These are phyloP conservation scores for Synergus laeviventris DNA, from an alignment of 2,888 invertebrate species.

Conservation along the genomic window DNA sequence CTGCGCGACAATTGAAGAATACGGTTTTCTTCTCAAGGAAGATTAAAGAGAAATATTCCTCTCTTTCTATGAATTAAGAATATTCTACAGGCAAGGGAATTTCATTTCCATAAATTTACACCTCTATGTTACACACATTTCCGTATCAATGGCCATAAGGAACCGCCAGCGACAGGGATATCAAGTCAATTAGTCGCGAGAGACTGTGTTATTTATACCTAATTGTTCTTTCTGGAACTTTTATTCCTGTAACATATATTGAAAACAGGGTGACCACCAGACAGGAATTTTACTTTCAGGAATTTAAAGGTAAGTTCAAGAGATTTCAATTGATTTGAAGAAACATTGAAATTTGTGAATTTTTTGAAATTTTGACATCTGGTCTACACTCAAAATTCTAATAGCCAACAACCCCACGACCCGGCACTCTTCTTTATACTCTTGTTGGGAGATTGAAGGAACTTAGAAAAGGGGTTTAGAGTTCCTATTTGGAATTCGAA, in stretches of 20 bases:
- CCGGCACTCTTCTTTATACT: too few relatives aligned
- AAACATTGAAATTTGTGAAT: too few relatives aligned
- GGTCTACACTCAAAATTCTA: too few relatives aligned
- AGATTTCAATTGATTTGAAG: too few relatives aligned
- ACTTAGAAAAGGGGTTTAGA: background rate
- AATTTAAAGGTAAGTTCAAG: too few relatives aligned
- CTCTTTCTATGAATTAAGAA: constrained; percentile 12
- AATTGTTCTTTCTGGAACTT: background rate
- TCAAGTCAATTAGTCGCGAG: constrained; percentile 35
- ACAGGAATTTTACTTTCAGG: too few relatives aligned
- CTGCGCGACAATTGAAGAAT: background rate
- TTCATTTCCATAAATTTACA: constrained; percentile 70
- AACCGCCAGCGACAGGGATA: constrained; percentile 48
- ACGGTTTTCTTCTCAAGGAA: background rate
- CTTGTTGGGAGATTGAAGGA: background rate
- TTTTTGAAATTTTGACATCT: too few relatives aligned
- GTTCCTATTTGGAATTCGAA: constrained; percentile 31
- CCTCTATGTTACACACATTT: constrained; percentile 65
- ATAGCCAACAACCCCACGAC: too few relatives aligned
- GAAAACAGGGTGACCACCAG: too few relatives aligned
- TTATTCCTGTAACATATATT: background rate
- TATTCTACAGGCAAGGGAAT: constrained; percentile 37
- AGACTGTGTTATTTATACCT: background rate
- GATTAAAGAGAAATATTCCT: constrained; percentile 54
- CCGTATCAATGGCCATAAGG: constrained; percentile 59